These are phyloP conservation scores for Cordilura impudica DNA, from an alignment of 2,888 invertebrate genomes.

Conservation along the genomic window DNA sequence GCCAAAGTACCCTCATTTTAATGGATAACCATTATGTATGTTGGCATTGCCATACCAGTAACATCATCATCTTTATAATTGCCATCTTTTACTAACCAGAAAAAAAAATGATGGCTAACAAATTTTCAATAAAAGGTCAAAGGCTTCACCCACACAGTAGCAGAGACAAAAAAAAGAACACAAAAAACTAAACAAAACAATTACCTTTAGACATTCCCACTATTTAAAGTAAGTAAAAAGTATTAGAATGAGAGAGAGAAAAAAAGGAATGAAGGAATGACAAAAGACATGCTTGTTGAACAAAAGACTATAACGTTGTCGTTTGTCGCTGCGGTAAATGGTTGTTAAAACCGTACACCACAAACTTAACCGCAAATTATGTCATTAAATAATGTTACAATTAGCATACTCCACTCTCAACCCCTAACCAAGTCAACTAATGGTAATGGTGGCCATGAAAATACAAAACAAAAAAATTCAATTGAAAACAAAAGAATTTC, in stretches of 20 bases:
- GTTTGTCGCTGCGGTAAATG: slow-evolving; percentile 17
- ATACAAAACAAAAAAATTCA: background rate
- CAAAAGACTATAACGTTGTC: slow-evolving; percentile 35
- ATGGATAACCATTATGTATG: background rate
- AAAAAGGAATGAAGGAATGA: background rate
- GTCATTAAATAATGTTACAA: slow-evolving; percentile 60
- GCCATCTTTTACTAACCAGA: slow-evolving; percentile 6
- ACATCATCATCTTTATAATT: slow-evolving; percentile 13
- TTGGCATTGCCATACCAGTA: background rate
- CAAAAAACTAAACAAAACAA: background rate
- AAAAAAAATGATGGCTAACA: background rate
- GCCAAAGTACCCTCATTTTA: slow-evolving; percentile 25
- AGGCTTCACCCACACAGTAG: background rate
- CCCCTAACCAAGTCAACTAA: background rate
- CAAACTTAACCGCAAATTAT: slow-evolving; percentile 60
- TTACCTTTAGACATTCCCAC: slow-evolving; percentile 16
- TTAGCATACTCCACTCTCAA: slow-evolving; percentile 39
- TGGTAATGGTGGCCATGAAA: background rate
- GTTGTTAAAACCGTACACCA: slow-evolving; percentile 39
- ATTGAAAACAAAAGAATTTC: background rate
- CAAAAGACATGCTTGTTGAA: slow-evolving; percentile 10
- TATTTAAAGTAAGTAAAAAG: background rate
- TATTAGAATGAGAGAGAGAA: too few relatives aligned
- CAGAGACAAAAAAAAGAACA: background rate
- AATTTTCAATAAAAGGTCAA: slow-evolving; percentile 24